Evolutionary conservation across 2,113 vertebrate genomes (phyloP), one percentile per base, ranked within the genome.

Genomic region (Cepphus grylle): DNA sequence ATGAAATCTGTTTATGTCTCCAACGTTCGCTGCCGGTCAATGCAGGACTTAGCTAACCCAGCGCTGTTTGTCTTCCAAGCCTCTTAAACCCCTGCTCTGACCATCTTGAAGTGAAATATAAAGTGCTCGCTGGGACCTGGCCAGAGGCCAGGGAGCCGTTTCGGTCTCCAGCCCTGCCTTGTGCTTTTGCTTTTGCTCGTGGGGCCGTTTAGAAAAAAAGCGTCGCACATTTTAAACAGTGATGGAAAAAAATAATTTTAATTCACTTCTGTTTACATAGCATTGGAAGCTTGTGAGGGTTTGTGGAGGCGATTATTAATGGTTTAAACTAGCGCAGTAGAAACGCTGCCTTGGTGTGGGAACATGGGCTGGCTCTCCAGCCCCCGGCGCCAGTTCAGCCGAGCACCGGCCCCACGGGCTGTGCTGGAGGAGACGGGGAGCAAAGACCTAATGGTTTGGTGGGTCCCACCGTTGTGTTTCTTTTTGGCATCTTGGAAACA

Each of bases 1-100:
- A 91, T 79, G 83, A 94, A 89, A 79, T 88, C 91, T 96, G 92
- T 96, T 96, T 96, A 94, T 62, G 70, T 89, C 95, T 96, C 91
- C 70, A 34, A 12, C 7, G 6, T 88, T 88, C 13, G 1, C 45
- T 14, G 79, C 86, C 49, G 94, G 86, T 93, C 94, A 67, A 74
- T 92, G 91, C 77, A 72, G 94, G 89, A 89, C 88, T 88, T 82
- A 45, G 55, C 96, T 32, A 95, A 92, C 74, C 88, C 7, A n/a
- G 52, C 0, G 11, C 71, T 93, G 82, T 92, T 92, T 90, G 88
- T 92, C 56, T 94, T 96, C 91, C 50, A 93, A 95, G 69, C 56
- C 72, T 94, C 95, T 91, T 84, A 89, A 95, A 91, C 81, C 66
- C 81, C 93, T 29, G 50, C 77, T 81, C 73, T 53, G 93, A 73